Evolutionary conservation across 2,797 vertebrate species (phyloP).

Genomic region (Tolypeutes matacus): DNA sequence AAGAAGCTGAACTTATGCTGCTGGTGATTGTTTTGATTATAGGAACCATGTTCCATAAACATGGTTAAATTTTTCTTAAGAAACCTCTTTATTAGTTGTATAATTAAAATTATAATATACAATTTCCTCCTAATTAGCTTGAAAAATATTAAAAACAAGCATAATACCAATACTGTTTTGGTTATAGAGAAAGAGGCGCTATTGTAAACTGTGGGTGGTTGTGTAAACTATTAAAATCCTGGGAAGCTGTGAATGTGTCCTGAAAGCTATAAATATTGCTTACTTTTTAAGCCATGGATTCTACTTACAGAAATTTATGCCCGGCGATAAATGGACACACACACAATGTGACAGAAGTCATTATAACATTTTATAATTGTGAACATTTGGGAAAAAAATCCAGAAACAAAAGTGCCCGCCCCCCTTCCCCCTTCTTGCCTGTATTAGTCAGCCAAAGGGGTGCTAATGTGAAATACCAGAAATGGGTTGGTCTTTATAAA

Average conservation of each 20-base stretch:
- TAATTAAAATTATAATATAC: slow-evolving; percentile 2
- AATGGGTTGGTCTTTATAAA: too few species aligned
- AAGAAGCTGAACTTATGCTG: neutral
- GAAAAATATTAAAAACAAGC: neutral
- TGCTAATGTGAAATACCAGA: too few species aligned
- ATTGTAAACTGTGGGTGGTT: neutral
- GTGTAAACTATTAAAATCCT: neutral
- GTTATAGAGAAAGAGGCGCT: neutral
- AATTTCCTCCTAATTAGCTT: neutral
- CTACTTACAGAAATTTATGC: neutral
- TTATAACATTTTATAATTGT: neutral
- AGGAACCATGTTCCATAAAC: neutral
- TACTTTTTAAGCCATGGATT: neutral
- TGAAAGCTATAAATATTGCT: neutral
- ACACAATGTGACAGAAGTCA: neutral
- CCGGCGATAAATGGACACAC: neutral
- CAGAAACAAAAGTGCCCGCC: neutral
- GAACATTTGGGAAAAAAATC: neutral
- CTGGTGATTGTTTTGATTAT: neutral
- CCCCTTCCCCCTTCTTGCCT: neutral
- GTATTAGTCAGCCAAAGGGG: too few species aligned
- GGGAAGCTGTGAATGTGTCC: neutral
- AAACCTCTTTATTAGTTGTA: neutral
- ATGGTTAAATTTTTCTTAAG: neutral
- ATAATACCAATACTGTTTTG: neutral